A percentile compares a stretch with the other conserved stretches of the same genome.
Conservation (phyloP, 1,140 invertebrate genomes). For the Vollenhovia emeryi region DNA sequence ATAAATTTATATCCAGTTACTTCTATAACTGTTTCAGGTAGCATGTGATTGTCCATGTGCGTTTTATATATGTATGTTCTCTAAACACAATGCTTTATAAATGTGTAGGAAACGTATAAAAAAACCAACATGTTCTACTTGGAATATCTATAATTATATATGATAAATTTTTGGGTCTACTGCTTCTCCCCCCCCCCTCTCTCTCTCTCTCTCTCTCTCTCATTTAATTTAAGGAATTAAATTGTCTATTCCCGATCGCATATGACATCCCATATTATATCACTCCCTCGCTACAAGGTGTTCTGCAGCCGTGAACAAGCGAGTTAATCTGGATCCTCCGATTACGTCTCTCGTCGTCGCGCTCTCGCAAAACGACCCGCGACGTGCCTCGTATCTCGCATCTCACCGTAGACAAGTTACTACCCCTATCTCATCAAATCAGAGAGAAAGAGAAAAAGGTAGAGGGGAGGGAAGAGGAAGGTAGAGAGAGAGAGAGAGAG, state of each 20-base stretch:
- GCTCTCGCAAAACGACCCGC: conserved; percentile 5
- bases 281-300: neutral
- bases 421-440: conserved; percentile 10
- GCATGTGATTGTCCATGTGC: too few relatives aligned
- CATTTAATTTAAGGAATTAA: conserved; percentile 27
- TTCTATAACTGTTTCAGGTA: neutral
- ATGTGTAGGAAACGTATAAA: too few relatives aligned
- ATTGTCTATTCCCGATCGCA: neutral
- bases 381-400: neutral
- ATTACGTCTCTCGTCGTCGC: neutral
- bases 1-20: neutral
- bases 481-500: neutral
- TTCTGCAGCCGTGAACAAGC: neutral
- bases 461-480: neutral
- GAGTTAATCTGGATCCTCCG: neutral
- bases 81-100: too few relatives aligned
- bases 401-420: conserved; percentile 44
- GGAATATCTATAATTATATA: neutral
- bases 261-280: neutral
- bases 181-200: too few relatives aligned
- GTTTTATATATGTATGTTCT: too few relatives aligned
- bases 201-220: neutral
- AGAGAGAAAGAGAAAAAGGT: neutral
- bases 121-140: too few relatives aligned
- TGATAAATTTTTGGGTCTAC: neutral